These are phyloP conservation scores for Aphidius gifuensis DNA, from an alignment of 1,140 invertebrate genomes.

Conservation along the genomic window DNA sequence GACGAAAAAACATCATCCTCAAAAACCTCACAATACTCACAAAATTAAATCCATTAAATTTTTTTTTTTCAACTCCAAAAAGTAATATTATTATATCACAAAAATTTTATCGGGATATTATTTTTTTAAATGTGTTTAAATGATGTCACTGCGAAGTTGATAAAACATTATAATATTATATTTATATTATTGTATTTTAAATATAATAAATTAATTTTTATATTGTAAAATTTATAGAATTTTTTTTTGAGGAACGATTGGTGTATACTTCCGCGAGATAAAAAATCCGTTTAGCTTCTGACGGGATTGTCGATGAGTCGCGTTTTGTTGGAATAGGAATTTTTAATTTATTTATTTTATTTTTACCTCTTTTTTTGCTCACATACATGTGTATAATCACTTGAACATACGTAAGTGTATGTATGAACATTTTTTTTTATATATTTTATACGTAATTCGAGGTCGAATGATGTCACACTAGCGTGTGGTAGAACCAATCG, in stretches of 20 bases:
- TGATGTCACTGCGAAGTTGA: too few relatives aligned
- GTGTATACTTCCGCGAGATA: slow-evolving; percentile 1
- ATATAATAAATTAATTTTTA: too few relatives aligned
- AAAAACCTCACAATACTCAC: neutral
- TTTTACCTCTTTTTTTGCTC: too few relatives aligned
- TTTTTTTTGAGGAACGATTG: neutral
- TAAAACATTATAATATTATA: too few relatives aligned
- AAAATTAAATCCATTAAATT: neutral
- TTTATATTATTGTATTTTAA: too few relatives aligned
- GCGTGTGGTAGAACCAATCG: slow-evolving; percentile 20
- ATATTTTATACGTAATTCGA: slow-evolving; percentile 43
- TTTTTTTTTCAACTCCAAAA: neutral
- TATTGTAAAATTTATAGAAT: too few relatives aligned
- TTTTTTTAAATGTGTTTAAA: neutral
- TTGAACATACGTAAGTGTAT: too few relatives aligned
- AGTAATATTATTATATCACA: neutral
- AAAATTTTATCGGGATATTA: neutral
- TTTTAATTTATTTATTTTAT: too few relatives aligned
- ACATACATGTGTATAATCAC: too few relatives aligned
- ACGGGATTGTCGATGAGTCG: neutral
- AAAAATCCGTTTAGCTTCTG: slow-evolving; percentile 11
- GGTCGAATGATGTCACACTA: slow-evolving; percentile 45
- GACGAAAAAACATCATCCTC: slow-evolving; percentile 15
- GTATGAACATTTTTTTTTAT: neutral
- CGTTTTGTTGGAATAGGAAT: too few relatives aligned